Evolutionary conservation across 2,113 vertebrate genomes (phyloP), one percentile per base, ranked within the genome.

Genomic region (Sciurus niger): DNA sequence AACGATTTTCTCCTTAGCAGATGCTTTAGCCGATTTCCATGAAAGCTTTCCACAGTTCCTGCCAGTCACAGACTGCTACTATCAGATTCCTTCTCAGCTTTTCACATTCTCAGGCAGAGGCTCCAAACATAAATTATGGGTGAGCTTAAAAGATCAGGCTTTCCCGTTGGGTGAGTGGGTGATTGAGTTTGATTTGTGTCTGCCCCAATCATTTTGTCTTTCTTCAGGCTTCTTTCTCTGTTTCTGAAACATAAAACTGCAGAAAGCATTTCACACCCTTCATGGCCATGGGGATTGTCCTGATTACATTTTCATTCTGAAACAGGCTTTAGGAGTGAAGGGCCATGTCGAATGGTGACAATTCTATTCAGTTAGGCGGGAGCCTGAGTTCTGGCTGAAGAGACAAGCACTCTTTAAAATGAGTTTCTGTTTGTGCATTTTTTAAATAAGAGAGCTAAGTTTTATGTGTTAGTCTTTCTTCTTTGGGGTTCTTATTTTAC

Each of bases 81-180:
- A n/a, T 85, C 85, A 0, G 32, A 43, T 96, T 98, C 63, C 48
- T 83, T 95, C 92, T 93, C 68, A 65, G 4, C 67, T 93, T 95
- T 93, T 91, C 82, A 83, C 58, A 3, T 97, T 90, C 58, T 40
- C 78, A 83, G 95, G 43, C 78, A 0, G 60, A 88, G 58, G 25
- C 68, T 89, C 73, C 82, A 82, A 76, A 95, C 60, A 78, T 82
- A 88, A 78, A 93, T 92, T 58, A 74, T 40, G 72, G 51, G 68
- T 68, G 18, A 86, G 83, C 83, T 93, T 74, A 93, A 84, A 85
- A 89, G 93, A 90, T 80, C 89, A 84, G 92, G 63, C 85, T 82
- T 70, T 89, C 51, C 65, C 22, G 37, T 63, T 46, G 34, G 53
- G 34, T 18, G n/a, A 60, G 37, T 22, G 53, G 67, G 73, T 87